phyloP scores from a whole-genome alignment of 2,113 vertebrate species.

The Coturnix japonica region DNA sequence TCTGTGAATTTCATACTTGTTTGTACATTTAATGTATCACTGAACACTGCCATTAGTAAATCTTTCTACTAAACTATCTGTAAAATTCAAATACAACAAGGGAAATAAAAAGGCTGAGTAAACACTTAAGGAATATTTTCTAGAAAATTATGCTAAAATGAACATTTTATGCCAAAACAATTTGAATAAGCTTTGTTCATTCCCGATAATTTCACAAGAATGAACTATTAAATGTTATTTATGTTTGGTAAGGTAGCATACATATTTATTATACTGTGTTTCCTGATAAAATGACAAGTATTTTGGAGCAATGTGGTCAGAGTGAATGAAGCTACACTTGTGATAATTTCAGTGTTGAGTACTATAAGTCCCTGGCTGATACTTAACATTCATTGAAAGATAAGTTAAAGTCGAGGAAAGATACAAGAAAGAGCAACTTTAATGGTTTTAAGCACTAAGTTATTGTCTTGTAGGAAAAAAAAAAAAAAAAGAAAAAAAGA shows the following conservation, averaged over 20 bases:
- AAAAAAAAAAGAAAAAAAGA: too few species aligned
- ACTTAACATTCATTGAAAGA: background rate
- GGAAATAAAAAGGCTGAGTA: background rate
- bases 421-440: background rate
- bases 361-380: background rate
- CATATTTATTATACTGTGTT: background rate
- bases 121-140: background rate
- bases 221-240: background rate
- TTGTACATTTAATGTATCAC: background rate
- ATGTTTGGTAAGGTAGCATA: background rate
- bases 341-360: background rate
- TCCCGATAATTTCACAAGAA: background rate
- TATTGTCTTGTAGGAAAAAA: background rate
- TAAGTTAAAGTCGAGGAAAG: background rate
- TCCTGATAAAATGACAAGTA: background rate
- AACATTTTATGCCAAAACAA: background rate
- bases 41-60: background rate
- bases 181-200: background rate
- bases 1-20: background rate
- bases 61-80: background rate
- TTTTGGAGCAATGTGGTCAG: background rate
- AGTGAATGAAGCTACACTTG: background rate
- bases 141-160: background rate
- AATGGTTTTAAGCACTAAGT: background rate
- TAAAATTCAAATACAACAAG: background rate